Evolutionary conservation across 1,140 invertebrate species (phyloP).

Genomic region (Drosophila malerkotliana): DNA sequence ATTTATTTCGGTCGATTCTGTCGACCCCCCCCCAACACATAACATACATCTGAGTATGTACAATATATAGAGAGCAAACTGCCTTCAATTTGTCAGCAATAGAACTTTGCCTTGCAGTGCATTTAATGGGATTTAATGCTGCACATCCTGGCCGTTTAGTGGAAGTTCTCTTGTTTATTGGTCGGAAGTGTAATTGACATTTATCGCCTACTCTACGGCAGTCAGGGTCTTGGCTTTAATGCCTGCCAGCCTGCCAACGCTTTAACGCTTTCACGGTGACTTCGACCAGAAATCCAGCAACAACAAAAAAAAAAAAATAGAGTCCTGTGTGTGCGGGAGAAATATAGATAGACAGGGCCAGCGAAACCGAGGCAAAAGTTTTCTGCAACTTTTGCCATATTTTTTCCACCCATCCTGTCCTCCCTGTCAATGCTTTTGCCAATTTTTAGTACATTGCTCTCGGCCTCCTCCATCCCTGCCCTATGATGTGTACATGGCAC

Average conservation of each 20-base stretch:
- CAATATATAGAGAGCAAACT: constrained; percentile 31
- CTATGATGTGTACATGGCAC: neutral
- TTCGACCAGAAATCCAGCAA: neutral
- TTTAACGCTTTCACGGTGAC: constrained; percentile 34
- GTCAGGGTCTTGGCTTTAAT: constrained; percentile 56
- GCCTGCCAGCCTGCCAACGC: constrained; percentile 32
- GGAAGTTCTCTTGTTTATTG: constrained; percentile 31
- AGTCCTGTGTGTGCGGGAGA: neutral
- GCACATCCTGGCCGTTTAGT: constrained; percentile 33
- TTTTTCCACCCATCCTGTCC: constrained; percentile 23
- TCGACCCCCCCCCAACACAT: constrained; percentile 31
- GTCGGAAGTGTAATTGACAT: constrained; percentile 64
- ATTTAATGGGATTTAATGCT: constrained; percentile 62
- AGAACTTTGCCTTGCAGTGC: constrained; percentile 52
- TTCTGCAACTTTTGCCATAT: constrained; percentile 60
- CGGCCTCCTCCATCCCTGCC: neutral
- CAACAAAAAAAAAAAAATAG: neutral
- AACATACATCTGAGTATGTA: constrained; percentile 15
- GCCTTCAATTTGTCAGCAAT: constrained; percentile 62
- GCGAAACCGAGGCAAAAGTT: constrained; percentile 21
- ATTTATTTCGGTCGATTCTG: constrained; percentile 62
- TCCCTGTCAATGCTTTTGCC: constrained; percentile 35
- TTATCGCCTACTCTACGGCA: constrained; percentile 46
- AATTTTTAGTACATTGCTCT: constrained; percentile 64
- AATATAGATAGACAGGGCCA: constrained; percentile 24